phyloP scores from a whole-genome alignment of 1,140 invertebrate genomes.

The Cotesia typhae region DNA sequence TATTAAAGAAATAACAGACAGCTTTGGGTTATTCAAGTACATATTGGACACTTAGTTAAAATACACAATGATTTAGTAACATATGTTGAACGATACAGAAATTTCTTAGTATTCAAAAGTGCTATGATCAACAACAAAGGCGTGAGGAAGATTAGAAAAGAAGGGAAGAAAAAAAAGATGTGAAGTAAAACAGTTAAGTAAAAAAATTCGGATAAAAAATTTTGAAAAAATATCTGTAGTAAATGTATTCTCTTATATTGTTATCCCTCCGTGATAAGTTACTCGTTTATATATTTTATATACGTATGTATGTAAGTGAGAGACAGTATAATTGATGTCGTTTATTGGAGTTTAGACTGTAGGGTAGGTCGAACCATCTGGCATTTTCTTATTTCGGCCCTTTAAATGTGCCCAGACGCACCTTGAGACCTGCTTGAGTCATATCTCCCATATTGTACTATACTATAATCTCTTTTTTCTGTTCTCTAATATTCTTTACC shows the following conservation, averaged over 20 bases:
- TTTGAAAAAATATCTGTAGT: conserved; percentile 12
- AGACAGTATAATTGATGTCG: background rate
- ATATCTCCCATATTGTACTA: conserved; percentile 47
- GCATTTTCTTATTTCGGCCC: conserved; percentile 42
- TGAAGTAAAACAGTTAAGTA: conserved; percentile 38
- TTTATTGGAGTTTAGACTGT: conserved; percentile 36
- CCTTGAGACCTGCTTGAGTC: conserved; percentile 57
- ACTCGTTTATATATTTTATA: background rate
- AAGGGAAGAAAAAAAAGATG: conserved; percentile 37
- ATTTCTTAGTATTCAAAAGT: conserved; percentile 49
- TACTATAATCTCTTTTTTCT: background rate
- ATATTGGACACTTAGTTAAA: conserved; percentile 24
- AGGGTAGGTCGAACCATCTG: conserved; percentile 51
- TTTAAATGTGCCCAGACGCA: conserved; percentile 57
- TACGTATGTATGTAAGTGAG: background rate
- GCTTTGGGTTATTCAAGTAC: conserved; percentile 27
- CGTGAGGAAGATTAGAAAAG: conserved; percentile 24
- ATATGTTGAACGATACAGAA: conserved; percentile 52
- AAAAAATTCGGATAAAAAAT: conserved; percentile 33
- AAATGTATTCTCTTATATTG: background rate
- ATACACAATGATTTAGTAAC: conserved; percentile 44
- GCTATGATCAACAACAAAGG: conserved; percentile 54
- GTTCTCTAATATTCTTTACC: background rate
- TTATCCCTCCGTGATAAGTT: background rate
- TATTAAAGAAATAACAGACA: conserved; percentile 49